Conservation (phyloP, 2,888 invertebrate species). For the Eupithecia centaureata region DNA sequence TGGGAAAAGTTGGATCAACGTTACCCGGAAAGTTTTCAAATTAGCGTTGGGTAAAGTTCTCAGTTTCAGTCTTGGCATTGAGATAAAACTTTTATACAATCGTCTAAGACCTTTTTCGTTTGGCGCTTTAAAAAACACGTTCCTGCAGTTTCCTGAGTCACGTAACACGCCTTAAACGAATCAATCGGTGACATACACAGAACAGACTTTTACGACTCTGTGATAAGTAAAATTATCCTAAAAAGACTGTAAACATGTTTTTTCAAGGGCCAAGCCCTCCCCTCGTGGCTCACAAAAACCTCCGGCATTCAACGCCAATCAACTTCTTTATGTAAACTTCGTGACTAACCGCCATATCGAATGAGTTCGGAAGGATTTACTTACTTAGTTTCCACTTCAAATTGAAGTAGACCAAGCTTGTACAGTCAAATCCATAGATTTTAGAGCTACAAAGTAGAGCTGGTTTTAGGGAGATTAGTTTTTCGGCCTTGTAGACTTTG, state of each 20-base stretch:
- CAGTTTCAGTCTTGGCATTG: not conserved
- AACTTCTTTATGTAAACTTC: conserved; percentile 83
- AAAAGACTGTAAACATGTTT: conserved; percentile 80
- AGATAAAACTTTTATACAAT: conserved; percentile 2
- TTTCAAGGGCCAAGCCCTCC: conserved; percentile 69
- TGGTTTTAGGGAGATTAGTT: not conserved
- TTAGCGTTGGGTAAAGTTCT: conserved; percentile 42
- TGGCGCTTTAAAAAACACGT: not conserved
- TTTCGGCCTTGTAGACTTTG: not conserved
- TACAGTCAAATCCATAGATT: conserved; percentile 1
- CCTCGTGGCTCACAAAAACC: conserved; percentile 68
- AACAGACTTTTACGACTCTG: conserved; percentile 64
- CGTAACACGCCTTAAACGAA: conserved; percentile 26
- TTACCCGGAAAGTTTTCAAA: conserved; percentile 65
- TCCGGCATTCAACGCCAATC: conserved; percentile 78
- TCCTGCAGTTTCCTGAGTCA: not conserved
- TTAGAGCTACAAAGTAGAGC: not conserved
- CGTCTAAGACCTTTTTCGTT: not conserved
- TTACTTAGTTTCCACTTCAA: conserved; percentile 57
- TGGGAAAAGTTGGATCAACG: conserved; percentile 65
- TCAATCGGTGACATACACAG: conserved; percentile 68
- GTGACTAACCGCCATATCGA: conserved; percentile 82
- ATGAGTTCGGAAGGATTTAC: conserved; percentile 82
- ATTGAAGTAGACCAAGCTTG: not conserved
- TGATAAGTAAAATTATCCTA: conserved; percentile 45